Conservation (phyloP, 2,888 invertebrate genomes). For the Yponomeuta cagnagella region DNA sequence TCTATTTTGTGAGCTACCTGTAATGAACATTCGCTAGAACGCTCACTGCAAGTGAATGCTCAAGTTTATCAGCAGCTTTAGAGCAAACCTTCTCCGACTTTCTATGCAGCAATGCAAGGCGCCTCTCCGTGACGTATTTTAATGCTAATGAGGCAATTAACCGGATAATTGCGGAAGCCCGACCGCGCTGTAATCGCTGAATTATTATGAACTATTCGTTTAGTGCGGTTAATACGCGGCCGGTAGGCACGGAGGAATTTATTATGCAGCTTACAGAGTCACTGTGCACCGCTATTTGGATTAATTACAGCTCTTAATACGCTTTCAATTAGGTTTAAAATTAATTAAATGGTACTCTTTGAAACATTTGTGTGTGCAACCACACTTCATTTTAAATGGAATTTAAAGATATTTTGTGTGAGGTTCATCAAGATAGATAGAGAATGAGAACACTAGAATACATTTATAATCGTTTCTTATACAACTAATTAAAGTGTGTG, state of each 20-base stretch:
- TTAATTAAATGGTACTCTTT: not conserved
- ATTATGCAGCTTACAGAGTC: not conserved
- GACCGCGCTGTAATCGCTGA: slow-evolving; percentile 16
- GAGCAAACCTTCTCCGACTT: slow-evolving; percentile 4
- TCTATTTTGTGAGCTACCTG: too few species aligned
- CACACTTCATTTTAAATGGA: too few species aligned
- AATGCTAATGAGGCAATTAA: slow-evolving; percentile 30
- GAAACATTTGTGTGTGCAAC: too few species aligned
- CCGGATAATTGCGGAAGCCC: slow-evolving; percentile 26
- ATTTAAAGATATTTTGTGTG: too few species aligned
- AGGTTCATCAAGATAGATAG: too few species aligned
- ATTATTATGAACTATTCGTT: slow-evolving; percentile 23
- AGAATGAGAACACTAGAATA: too few species aligned
- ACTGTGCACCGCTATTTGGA: not conserved
- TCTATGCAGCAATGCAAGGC: not conserved
- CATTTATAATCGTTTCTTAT: too few species aligned
- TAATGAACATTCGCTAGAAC: too few species aligned
- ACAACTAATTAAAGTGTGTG: too few species aligned
- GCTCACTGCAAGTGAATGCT: too few species aligned
- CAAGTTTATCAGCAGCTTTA: not conserved
- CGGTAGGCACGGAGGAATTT: not conserved
- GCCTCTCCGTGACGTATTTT: slow-evolving; percentile 11
- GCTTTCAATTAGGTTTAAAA: not conserved
- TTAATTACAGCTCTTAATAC: not conserved
- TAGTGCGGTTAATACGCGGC: slow-evolving; percentile 22